phyloP scores from a whole-genome alignment of 2,113 vertebrate species.

The Rhinichthys klamathensis region DNA sequence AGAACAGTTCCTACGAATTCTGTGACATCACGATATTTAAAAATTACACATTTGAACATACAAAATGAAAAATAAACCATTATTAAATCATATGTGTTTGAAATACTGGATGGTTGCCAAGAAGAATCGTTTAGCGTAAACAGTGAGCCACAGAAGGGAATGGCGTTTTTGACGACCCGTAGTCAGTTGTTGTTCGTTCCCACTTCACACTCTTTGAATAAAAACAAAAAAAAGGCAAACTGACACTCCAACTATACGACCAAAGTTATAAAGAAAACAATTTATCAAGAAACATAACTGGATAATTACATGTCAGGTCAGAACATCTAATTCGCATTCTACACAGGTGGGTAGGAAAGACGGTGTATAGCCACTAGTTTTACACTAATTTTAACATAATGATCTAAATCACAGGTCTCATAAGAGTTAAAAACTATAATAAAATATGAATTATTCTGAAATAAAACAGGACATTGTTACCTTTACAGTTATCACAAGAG shows the following conservation, averaged over 20 bases:
- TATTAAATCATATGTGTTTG: neutral
- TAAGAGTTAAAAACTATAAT: no score
- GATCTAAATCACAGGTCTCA: neutral
- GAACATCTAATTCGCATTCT: neutral
- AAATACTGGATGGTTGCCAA: neutral
- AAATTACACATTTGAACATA: neutral
- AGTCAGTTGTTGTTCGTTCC: neutral
- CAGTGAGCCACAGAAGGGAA: neutral
- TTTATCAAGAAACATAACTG: neutral
- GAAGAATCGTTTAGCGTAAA: neutral
- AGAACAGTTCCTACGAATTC: neutral
- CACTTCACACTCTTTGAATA: neutral
- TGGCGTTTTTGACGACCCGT: neutral
- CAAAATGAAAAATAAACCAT: neutral
- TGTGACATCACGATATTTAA: neutral
- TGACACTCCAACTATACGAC: neutral
- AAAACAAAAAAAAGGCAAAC: neutral
- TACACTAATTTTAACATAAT: neutral
- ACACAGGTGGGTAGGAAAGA: neutral
- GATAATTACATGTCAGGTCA: neutral
- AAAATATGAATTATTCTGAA: no score
- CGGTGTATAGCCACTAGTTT: neutral
- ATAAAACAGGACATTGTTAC: neutral
- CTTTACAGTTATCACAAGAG: neutral
- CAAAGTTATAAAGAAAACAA: neutral